A percentile compares a stretch with the other conserved stretches of the same genome.
Evolutionary conservation across 2,113 vertebrate genomes (phyloP).

Genomic region (Perca schrenkii): DNA sequence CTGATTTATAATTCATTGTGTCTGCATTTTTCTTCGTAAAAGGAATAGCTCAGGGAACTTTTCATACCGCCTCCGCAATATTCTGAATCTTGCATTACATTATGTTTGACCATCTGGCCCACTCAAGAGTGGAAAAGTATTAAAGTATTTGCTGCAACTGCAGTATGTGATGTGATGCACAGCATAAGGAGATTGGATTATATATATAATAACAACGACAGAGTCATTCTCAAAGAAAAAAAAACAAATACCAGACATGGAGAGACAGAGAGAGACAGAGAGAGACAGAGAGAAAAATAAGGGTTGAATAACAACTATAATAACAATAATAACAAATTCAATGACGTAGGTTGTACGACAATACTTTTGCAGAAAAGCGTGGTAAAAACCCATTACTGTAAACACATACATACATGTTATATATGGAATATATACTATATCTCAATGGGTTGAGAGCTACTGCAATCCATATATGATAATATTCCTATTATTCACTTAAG

Average conservation of each 20-base stretch:
- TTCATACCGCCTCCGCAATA: not conserved
- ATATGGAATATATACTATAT: no score
- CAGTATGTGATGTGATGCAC: constrained; percentile 12
- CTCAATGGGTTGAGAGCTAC: not conserved
- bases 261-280: no score
- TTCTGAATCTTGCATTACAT: constrained; percentile 10
- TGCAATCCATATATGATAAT: not conserved
- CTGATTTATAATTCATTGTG: constrained; percentile 12
- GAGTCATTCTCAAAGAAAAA: not conserved
- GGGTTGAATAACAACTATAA: not conserved
- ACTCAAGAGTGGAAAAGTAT: not conserved
- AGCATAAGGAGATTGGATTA: constrained; percentile 1
- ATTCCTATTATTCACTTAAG: not conserved
- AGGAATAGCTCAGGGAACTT: not conserved
- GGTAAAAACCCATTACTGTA: no score
- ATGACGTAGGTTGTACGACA: not conserved
- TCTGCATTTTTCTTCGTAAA: not conserved
- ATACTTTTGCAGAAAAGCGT: not conserved
- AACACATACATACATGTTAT: no score
- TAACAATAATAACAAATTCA: not conserved
- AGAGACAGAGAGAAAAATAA: not conserved
- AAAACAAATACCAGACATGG: no score
- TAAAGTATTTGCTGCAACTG: constrained; percentile 16
- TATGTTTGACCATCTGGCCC: constrained; percentile 11
- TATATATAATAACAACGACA: not conserved